A percentile compares a stretch with the other conserved stretches of the same genome.
Evolutionary conservation across 2,888 invertebrate species (phyloP).

Genomic region (Pimpla rufipes): DNA sequence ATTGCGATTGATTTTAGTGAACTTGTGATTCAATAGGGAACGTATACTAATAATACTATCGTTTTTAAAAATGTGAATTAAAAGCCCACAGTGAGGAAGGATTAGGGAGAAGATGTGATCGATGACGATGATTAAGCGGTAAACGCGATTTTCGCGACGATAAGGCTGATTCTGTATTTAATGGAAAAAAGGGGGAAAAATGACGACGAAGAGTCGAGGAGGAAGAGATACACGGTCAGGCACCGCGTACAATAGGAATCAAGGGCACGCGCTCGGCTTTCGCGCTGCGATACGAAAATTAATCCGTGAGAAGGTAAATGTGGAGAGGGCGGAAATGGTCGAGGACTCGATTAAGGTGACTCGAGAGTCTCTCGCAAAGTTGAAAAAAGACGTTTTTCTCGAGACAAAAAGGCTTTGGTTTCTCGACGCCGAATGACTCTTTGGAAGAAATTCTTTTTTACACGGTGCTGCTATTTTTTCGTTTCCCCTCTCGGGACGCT

Average conservation of each 20-base stretch:
- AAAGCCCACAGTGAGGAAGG: slow-evolving; percentile 65
- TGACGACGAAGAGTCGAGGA: slow-evolving; percentile 15
- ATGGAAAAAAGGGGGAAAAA: slow-evolving; percentile 62
- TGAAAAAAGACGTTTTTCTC: background rate
- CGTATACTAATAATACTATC: slow-evolving; percentile 72
- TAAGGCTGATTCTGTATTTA: slow-evolving; percentile 83
- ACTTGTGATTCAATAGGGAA: slow-evolving; percentile 81
- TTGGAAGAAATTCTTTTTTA: background rate
- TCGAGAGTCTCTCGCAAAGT: background rate
- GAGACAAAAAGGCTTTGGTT: background rate
- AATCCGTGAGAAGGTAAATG: slow-evolving; percentile 31
- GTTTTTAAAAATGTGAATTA: slow-evolving; percentile 56
- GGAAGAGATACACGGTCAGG: slow-evolving; percentile 6
- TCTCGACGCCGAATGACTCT: background rate
- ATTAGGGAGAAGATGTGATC: slow-evolving; percentile 59
- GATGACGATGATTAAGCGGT: slow-evolving; percentile 68
- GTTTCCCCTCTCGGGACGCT: background rate
- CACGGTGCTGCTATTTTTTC: background rate
- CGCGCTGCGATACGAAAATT: slow-evolving; percentile 23
- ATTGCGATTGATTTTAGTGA: slow-evolving; percentile 76
- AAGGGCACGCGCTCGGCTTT: slow-evolving; percentile 11
- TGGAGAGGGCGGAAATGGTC: background rate
- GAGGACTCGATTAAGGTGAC: slow-evolving; percentile 2
- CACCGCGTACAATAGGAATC: slow-evolving; percentile 6
- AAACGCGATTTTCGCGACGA: slow-evolving; percentile 70